A percentile compares a stretch with the other conserved stretches of the same genome.
Conservation (phyloP, 2,113 vertebrate species). For the Hydropotes inermis region DNA sequence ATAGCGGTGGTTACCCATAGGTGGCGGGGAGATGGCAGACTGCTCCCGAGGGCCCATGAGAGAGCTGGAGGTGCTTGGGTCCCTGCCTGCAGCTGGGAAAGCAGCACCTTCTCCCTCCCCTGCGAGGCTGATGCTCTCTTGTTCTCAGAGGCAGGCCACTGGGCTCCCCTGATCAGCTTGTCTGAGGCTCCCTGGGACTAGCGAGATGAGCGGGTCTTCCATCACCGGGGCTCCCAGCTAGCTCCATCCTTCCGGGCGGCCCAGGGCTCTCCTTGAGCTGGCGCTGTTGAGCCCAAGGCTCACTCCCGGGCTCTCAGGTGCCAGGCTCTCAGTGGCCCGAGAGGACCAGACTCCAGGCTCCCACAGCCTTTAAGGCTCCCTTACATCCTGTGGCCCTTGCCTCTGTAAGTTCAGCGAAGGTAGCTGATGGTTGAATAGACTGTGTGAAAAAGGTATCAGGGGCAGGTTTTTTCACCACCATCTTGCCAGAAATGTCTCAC, state of each 20-base stretch:
- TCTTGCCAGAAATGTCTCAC: background rate
- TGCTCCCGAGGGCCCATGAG: background rate
- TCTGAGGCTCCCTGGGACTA: background rate
- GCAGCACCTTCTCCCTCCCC: fast-evolving
- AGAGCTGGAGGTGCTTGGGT: fast-evolving
- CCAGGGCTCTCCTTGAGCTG: background rate
- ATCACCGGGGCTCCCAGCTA: background rate
- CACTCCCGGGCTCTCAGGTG: background rate
- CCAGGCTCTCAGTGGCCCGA: too few relatives aligned
- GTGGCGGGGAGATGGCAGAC: fast-evolving
- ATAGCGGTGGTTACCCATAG: fast-evolving
- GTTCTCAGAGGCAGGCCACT: background rate
- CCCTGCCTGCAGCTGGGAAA: background rate
- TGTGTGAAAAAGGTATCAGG: background rate
- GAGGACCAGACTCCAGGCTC: background rate
- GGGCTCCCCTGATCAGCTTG: background rate
- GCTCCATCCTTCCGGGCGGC: background rate
- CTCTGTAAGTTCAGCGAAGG: background rate
- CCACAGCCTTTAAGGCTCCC: background rate
- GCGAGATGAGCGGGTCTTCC: background rate
- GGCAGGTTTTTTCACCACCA: background rate
- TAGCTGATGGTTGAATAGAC: background rate
- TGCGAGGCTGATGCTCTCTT: background rate
- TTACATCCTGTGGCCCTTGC: background rate
- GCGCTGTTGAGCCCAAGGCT: background rate